phyloP scores from a whole-genome alignment of 2,888 invertebrate species.

The Brenthis daphne region DNA sequence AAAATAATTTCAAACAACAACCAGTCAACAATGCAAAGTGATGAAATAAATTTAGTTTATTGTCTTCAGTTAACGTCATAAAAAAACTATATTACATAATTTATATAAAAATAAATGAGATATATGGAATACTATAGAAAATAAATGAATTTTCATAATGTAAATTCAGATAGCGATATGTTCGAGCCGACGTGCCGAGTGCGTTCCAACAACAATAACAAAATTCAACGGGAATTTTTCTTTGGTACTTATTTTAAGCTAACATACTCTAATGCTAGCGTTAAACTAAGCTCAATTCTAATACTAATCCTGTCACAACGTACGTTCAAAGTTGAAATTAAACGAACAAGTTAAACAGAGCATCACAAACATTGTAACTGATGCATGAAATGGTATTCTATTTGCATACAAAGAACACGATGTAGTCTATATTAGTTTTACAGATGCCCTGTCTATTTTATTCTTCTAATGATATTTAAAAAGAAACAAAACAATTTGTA shows the following conservation, averaged over 20 bases:
- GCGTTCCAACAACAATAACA: neutral
- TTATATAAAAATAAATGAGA: neutral
- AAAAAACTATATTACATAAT: too few relatives aligned
- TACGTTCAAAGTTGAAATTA: neutral
- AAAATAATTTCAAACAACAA: neutral
- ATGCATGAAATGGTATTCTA: too few relatives aligned
- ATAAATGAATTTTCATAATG: conserved; percentile 6
- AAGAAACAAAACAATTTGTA: neutral
- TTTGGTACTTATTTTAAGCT: conserved; percentile 31
- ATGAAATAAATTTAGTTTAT: too few relatives aligned
- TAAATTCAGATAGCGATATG: conserved; percentile 21
- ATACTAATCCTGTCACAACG: neutral
- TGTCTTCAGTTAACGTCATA: too few relatives aligned
- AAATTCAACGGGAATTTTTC: conserved; percentile 4
- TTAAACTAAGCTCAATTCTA: conserved; percentile 21
- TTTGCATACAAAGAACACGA: too few relatives aligned
- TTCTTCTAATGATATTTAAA: neutral
- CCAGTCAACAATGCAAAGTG: neutral
- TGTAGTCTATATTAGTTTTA: too few relatives aligned
- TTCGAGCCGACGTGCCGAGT: conserved; percentile 5
- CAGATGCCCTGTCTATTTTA: too few relatives aligned
- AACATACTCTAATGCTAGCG: conserved; percentile 15
- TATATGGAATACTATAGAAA: neutral
- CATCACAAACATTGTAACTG: too few relatives aligned
- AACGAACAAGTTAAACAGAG: too few relatives aligned